These are phyloP conservation scores for Pipra filicauda DNA, from an alignment of 2,113 vertebrate genomes.

Conservation along the genomic window DNA sequence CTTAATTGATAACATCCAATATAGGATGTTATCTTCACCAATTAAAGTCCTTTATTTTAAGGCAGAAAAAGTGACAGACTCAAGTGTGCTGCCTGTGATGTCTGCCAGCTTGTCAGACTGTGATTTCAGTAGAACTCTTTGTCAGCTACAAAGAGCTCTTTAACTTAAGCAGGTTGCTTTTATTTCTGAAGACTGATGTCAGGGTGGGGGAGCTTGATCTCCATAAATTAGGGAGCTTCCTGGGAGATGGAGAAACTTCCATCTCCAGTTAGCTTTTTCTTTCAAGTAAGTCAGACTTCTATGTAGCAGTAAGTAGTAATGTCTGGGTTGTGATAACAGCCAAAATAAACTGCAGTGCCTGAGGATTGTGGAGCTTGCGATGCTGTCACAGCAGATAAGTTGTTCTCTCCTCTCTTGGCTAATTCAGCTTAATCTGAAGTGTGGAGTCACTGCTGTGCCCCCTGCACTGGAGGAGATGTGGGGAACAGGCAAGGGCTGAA, in stretches of 20 bases:
- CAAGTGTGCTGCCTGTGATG: background rate
- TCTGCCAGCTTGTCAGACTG: background rate
- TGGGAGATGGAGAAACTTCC: background rate
- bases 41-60: background rate
- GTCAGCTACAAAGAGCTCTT: background rate
- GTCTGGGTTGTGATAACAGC: background rate
- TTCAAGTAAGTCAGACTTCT: background rate
- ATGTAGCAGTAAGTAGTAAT: background rate
- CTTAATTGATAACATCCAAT: background rate
- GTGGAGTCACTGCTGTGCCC: background rate
- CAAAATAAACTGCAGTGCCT: background rate
- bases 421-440: background rate
- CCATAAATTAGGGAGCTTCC: rapidly evolving
- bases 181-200: background rate
- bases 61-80: background rate
- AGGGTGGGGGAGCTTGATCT: background rate
- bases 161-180: background rate
- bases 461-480: background rate
- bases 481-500: background rate
- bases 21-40: background rate
- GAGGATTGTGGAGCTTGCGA: background rate
- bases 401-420: background rate
- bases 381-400: background rate
- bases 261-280: background rate
- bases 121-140: background rate